Conservation (phyloP, 2,113 vertebrate genomes). For the Pogonocichla stellata region DNA sequence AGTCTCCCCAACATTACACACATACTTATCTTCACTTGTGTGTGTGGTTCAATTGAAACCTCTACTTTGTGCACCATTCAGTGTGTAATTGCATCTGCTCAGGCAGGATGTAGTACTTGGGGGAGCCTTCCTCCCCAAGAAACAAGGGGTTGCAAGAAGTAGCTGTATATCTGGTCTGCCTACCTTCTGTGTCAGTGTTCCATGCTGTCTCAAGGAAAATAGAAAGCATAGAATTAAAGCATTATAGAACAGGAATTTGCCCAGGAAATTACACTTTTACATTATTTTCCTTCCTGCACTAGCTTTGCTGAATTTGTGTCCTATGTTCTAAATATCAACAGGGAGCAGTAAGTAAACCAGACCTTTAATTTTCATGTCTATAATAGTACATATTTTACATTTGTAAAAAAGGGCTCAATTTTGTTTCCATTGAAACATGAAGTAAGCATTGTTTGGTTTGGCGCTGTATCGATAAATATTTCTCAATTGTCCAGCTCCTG, state of each 20-base stretch:
- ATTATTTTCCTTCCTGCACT: background rate
- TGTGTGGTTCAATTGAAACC: background rate
- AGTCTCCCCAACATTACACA: background rate
- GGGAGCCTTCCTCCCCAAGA: background rate
- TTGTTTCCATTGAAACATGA: background rate
- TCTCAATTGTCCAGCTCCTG: background rate
- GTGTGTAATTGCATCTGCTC: background rate
- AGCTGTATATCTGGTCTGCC: background rate
- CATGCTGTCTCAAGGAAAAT: background rate
- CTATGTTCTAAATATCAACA: background rate
- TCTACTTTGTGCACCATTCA: background rate
- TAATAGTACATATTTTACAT: background rate
- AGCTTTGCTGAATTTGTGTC: background rate
- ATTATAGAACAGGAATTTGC: background rate
- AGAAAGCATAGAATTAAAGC: background rate
- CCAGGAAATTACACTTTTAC: background rate
- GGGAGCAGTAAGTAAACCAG: background rate
- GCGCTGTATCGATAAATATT: background rate
- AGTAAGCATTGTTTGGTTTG: background rate
- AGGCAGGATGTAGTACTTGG: background rate
- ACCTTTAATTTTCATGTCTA: background rate
- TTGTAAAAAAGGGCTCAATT: background rate
- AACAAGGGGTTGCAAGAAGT: background rate
- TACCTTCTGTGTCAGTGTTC: background rate
- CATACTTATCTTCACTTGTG: background rate